Evolutionary conservation across 1,140 invertebrate species (phyloP), one percentile per base, ranked within the genome.

Genomic region (Bemisia tabaci): DNA sequence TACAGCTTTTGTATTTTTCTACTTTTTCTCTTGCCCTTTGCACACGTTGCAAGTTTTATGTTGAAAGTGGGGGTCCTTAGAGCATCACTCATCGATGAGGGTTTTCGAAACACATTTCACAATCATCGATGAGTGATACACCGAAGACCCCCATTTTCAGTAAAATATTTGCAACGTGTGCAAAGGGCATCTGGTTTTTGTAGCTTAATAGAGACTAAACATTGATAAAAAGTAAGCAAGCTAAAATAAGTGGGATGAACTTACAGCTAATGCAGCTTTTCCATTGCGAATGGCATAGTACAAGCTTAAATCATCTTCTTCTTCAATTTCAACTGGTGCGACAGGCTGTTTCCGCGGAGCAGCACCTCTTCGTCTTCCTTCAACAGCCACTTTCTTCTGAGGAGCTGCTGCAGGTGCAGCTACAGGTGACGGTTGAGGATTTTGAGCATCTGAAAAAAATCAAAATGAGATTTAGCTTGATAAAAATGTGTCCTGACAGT

Each of bases 261-360:
- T 77, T 80, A 88, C 87, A 72, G 88, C 88, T 22, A 94, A 82
- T 2, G 89, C 84, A 60, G 84, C 82, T 71, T 88, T 87, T 60
- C 91, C 91, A 72, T 87, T 89, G 65, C 85, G 82, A 60, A 94
- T 86, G 33, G 91, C 85, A 71, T 84, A 87, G 75, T 93, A 94
- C 9, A 94, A 81, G 73, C 87, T 89, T 73, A 85, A 84, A 73
- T 94, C 91, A 78, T 94, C 91, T 70, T 85, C 85, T 66, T 77
- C 72, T 12, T 81, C 73, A 48, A 76, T 76, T 62, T 83, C 82
- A 0, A 81, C 75, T 23, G 78, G 63, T 24, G 25, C 22, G 48
- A 63, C 17, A 67, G 66, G 24, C 33, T 48, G 33, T 65, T 68
- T 67, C 65, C 67, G 78, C 1, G 78, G 74, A 62, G 76, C 79